These are phyloP conservation scores for Homalodisca vitripennis DNA, from an alignment of 1,140 invertebrate species.

Conservation along the genomic window DNA sequence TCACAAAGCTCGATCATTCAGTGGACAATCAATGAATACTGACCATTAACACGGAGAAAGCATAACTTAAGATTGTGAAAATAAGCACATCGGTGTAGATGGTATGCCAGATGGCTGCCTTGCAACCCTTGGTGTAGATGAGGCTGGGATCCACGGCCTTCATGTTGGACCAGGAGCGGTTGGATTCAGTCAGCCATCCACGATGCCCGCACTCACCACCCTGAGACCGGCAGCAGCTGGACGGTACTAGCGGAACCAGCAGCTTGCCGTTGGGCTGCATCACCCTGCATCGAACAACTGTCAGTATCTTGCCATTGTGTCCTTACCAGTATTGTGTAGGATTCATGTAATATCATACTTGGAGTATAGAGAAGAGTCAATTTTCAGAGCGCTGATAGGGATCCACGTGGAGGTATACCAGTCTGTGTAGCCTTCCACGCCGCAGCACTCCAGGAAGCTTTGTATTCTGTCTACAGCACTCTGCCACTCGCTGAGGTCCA, in stretches of 20 bases:
- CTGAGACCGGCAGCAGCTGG: not conserved
- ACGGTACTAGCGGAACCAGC: not conserved
- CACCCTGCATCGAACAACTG: too few relatives aligned
- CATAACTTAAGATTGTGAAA: too few relatives aligned
- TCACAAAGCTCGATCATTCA: too few relatives aligned
- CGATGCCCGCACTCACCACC: not conserved
- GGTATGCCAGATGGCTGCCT: not conserved
- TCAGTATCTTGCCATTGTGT: too few relatives aligned
- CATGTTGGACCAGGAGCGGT: not conserved
- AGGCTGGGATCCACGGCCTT: not conserved
- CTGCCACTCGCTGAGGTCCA: not conserved
- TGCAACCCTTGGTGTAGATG: not conserved
- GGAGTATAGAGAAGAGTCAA: not conserved
- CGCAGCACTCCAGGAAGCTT: not conserved
- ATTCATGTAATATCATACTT: too few relatives aligned
- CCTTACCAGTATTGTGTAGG: too few relatives aligned
- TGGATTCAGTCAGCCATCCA: not conserved
- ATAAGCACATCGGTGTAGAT: not conserved
- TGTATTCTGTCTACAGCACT: not conserved
- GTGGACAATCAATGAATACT: too few relatives aligned
- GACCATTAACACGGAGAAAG: too few relatives aligned
- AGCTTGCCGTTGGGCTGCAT: not conserved
- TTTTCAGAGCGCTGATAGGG: not conserved
- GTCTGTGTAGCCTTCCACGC: not conserved
- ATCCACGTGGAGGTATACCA: not conserved